Evolutionary conservation across 2,797 vertebrate species (phyloP), one percentile per base, ranked within the genome.

Genomic region (Sciaenops ocellatus): DNA sequence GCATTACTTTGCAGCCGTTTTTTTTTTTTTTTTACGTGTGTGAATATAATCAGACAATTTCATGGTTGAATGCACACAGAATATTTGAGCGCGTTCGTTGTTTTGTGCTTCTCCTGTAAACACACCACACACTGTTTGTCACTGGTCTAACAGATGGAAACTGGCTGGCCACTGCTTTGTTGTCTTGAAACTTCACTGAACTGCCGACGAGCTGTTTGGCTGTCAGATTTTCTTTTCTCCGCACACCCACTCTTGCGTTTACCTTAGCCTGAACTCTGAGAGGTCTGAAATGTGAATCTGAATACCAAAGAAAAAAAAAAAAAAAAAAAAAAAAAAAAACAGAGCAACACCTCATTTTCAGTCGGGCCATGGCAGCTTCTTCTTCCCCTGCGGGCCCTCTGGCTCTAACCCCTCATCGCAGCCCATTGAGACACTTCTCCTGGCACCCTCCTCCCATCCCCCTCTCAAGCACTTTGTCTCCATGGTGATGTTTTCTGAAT

Each of bases 401-500:
- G 78, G 85, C 88, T 85, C 76, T 77, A 74, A 80, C 84, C 78
- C 75, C 63, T 89, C 87, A 79, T 86, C 11, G 24, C 83, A 84
- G 75, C 64, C 77, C 78, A 85, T 87, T 89, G 79, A 92, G 76
- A 90, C 83, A 46, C 82, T 90, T 83, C 78, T 69, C 28, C 76
- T 56, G 63, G 59, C 83, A 62, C 69, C 76, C 73, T 60, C 76
- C 73, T 71, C 84, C 69, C 80, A 66, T 73, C 79, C 85, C 77
- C 76, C 70, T 73, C 78, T 87, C 78, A 61, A 79, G 81, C 85
- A 89, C 85, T 91, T 91, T 85, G 89, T 93, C 90, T 92, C 92
- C 91, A 94, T 93, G 90, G 88, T 57, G 0, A 92, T 93, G 80
- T 88, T 90, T 88, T 90, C 85, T 90, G 68, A 89, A 85, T 76